A percentile compares a stretch with the other conserved stretches of the same genome.
These are phyloP conservation scores for Allobates femoralis DNA, from an alignment of 2,797 vertebrate genomes.

Conservation along the genomic window DNA sequence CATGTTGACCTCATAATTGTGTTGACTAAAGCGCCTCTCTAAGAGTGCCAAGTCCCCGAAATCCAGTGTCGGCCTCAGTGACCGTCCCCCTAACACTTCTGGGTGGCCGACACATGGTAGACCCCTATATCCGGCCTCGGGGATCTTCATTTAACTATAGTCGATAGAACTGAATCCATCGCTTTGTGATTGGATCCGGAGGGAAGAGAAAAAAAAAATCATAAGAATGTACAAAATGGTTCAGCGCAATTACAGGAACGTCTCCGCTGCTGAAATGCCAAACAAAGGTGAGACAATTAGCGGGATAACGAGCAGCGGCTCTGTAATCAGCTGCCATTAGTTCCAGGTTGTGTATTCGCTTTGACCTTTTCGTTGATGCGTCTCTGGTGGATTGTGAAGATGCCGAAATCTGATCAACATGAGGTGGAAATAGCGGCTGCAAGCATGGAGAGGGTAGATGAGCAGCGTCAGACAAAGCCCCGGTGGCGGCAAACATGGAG, in stretches of 20 bases:
- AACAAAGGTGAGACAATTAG: background rate
- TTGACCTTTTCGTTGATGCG: background rate
- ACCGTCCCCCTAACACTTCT: background rate
- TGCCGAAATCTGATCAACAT: background rate
- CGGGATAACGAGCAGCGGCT: background rate
- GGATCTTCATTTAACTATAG: background rate
- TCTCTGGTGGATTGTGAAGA: background rate
- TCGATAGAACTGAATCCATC: background rate
- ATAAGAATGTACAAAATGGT: background rate
- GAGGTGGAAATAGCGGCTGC: background rate
- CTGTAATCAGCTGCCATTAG: background rate
- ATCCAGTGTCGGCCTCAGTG: background rate
- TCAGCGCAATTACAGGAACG: background rate
- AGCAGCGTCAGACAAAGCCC: background rate
- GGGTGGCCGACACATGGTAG: background rate
- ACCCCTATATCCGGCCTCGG: background rate
- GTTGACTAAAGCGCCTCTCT: background rate
- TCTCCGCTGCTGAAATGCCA: slow-evolving; percentile 23
- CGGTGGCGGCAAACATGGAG: too few relatives aligned
- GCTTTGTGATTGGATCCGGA: background rate
- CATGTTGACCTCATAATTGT: background rate
- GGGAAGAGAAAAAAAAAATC: background rate
- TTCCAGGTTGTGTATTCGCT: background rate
- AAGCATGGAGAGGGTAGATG: background rate
- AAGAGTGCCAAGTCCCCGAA: background rate